Evolutionary conservation across 2,888 invertebrate genomes (phyloP).

Genomic region (Phanerotoma sp.): DNA sequence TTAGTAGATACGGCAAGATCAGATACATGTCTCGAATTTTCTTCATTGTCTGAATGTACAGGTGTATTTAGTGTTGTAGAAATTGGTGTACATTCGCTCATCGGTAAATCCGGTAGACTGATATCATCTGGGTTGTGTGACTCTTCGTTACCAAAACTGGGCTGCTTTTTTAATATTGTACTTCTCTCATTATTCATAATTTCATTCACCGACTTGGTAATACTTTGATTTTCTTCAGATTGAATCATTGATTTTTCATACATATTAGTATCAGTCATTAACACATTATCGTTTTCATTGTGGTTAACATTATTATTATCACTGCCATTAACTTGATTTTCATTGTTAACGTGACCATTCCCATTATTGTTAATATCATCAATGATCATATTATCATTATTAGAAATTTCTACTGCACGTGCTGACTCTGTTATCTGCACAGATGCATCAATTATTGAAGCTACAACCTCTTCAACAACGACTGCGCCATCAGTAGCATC

Average conservation of each 20-base stretch:
- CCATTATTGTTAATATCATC: no score
- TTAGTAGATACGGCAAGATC: conserved; percentile 41
- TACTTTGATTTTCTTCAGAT: background rate
- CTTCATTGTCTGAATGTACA: conserved; percentile 54
- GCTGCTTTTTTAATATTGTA: conserved; percentile 43
- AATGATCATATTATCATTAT: background rate
- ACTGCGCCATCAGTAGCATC: background rate
- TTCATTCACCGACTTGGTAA: no score
- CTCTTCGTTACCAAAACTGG: conserved; percentile 46
- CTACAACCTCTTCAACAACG: conserved; percentile 22
- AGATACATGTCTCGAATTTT: conserved; percentile 43
- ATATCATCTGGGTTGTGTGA: conserved; percentile 53
- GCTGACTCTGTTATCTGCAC: background rate
- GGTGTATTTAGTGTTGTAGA: conserved; percentile 55
- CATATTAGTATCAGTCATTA: no score
- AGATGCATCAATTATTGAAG: conserved; percentile 21
- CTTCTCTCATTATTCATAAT: background rate
- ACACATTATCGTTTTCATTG: no score
- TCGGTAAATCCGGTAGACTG: conserved; percentile 52
- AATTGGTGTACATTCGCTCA: conserved; percentile 51
- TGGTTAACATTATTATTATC: background rate
- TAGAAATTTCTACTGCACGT: background rate
- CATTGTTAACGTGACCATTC: background rate
- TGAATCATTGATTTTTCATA: background rate
- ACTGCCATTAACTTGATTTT: conserved; percentile 3